Base-by-base conservation (phyloP, 2,888 invertebrate species). In the Orchesellides sinensis region DNA sequence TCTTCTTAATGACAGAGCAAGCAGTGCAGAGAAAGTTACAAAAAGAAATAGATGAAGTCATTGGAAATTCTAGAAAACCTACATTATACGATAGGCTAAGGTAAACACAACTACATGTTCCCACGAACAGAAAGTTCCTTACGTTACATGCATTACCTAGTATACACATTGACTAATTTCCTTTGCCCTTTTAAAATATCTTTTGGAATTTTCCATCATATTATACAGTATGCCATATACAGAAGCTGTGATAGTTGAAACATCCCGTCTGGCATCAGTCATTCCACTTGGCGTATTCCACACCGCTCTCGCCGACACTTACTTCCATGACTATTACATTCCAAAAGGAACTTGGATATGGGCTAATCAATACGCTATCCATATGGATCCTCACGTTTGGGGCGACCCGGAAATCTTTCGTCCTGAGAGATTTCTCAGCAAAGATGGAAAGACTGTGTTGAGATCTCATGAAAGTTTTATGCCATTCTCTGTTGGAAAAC, bases 181-280 rank as follows among this genome's bases (percentile, higher is more conserved):
- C n/a, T n/a, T n/a, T n/a, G n/a, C n/a, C n/a, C n/a, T n/a, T n/a
- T n/a, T n/a, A n/a, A n/a, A n/a, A n/a, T n/a, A n/a, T n/a, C n/a
- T n/a, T n/a, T n/a, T n/a, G n/a, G n/a, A n/a, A n/a, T n/a, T 61
- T 5, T 17, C 27, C 17, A n/a, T 35, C 17, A 29, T 17, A 23
- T 69, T 23, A 40, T 66, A 12, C 8, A 83, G 83, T 19, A 83
- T 85, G 85, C 85, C 85, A 14, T 85, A 78, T 49, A 85, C 83
- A 1, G 85, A 85, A 61, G 83, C 83, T 0, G 59, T 85, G n/a
- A 83, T 83, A 14, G 21, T 81, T 23, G 85, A 85, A 77, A 65
- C 77, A 0, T 19, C 78, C 4, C 17, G 85, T 54, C 29, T 80
- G 29, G 77, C 83, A 4, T 68, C 72, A 0, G 72, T 85, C 1